A percentile compares a stretch with the other conserved stretches of the same genome.
These are phyloP conservation scores for Psittacula cyanocephala DNA, from an alignment of 2,113 vertebrate species.

Conservation along the genomic window DNA sequence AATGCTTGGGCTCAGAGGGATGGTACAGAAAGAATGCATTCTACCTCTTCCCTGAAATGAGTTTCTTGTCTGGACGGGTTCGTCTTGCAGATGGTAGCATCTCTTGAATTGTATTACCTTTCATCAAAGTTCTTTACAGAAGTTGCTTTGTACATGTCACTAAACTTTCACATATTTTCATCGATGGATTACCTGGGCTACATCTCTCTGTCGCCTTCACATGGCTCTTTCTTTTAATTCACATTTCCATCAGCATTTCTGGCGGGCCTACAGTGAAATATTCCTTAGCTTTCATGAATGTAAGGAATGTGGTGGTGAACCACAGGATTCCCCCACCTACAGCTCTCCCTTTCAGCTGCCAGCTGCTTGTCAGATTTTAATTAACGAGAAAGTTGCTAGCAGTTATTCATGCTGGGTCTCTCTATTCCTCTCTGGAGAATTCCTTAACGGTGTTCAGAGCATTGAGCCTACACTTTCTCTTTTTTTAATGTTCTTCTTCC, in stretches of 20 bases:
- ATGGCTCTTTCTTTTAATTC: slow-evolving; percentile 70
- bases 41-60: neutral
- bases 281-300: slow-evolving; percentile 68
- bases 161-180: slow-evolving; percentile 15
- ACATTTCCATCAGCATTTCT: slow-evolving; percentile 59
- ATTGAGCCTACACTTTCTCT: slow-evolving; percentile 15
- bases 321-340: slow-evolving; percentile 75
- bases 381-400: slow-evolving; percentile 70
- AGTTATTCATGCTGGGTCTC: slow-evolving; percentile 65
- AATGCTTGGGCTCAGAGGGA: neutral
- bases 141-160: neutral
- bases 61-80: neutral
- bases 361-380: slow-evolving; percentile 75
- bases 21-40: neutral
- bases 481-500: slow-evolving; percentile 12
- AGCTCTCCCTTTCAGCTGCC: slow-evolving; percentile 72
- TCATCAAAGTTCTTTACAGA: slow-evolving; percentile 1
- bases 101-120: neutral
- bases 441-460: slow-evolving; percentile 39
- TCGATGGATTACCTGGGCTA: slow-evolving; percentile 27
- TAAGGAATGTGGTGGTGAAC: slow-evolving; percentile 71
- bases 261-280: slow-evolving; percentile 59
- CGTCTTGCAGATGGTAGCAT: neutral
- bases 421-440: slow-evolving; percentile 64
- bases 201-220: slow-evolving; percentile 59